phyloP scores from a whole-genome alignment of 2,797 vertebrate genomes.

The Malacoctenus gilli region DNA sequence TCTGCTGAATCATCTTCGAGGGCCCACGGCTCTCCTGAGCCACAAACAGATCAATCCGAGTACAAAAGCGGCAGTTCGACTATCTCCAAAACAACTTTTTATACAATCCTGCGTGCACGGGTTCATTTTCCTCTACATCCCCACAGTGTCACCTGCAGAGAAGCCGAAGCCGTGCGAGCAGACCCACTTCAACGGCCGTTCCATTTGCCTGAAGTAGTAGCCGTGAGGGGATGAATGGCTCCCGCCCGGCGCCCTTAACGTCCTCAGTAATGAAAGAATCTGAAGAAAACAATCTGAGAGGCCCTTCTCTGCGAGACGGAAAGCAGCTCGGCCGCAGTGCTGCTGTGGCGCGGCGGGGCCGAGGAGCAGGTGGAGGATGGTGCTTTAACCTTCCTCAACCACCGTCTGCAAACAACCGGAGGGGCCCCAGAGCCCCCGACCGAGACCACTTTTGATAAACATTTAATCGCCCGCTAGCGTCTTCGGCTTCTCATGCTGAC shows the following conservation, averaged over 20 bases:
- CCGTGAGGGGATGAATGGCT: constrained; percentile 29
- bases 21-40: constrained; percentile 12
- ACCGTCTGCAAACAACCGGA: constrained; percentile 17
- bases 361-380: background rate
- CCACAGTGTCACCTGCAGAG: constrained; percentile 14
- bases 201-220: constrained; percentile 26
- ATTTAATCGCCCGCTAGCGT: constrained; percentile 1
- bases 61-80: constrained; percentile 8
- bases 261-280: constrained; percentile 45
- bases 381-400: constrained; percentile 29
- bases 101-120: constrained; percentile 35
- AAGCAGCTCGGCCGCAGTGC: constrained; percentile 20
- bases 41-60: constrained; percentile 36
- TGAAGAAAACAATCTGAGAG: constrained; percentile 50
- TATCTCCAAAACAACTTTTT: constrained; percentile 26
- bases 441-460: background rate
- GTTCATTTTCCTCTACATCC: constrained; percentile 26
- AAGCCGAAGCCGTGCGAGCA: constrained; percentile 3
- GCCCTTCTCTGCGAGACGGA: constrained; percentile 23
- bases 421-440: constrained; percentile 1
- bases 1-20: constrained; percentile 39
- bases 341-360: constrained; percentile 6
- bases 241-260: constrained; percentile 32
- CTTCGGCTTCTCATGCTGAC: too few relatives aligned
- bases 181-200: background rate